Evolutionary conservation across 2,113 vertebrate genomes (phyloP), one percentile per base, ranked within the genome.

Genomic region (Lycocorax pyrrhopterus): DNA sequence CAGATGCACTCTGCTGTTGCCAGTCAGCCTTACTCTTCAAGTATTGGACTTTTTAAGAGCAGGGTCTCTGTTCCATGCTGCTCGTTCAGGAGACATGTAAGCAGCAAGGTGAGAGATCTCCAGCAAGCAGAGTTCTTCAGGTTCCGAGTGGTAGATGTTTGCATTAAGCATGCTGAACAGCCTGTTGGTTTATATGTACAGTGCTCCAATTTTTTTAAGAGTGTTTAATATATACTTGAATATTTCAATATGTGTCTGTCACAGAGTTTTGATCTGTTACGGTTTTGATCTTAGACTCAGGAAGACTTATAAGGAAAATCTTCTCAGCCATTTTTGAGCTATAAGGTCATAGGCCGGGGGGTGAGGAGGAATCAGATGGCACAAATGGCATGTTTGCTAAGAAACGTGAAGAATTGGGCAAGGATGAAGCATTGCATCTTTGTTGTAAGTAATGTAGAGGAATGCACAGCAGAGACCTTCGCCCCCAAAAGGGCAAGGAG

Each of bases 381-480:
- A 0, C 83, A 82, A 95, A 92, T 92, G 91, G 85, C 80, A 77
- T 67, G 84, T 97, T 93, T 93, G 69, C 46, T 95, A 95, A 94
- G 94, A 83, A 95, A 91, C 49, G 51, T 94, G 94, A 94, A 95
- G 83, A 96, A 94, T 29, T 72, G 87, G 91, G 83, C 89, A 89
- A 86, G 37, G 83, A 94, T 84, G 86, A 68, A 96, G 88, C 58
- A 21, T 72, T 95, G 80, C 94, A 89, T 96, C 94, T 96, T 94
- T 96, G 80, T 96, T 94, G 64, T 68, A 32, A 86, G 89, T 96
- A 94, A 96, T 96, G 77, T 87, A 92, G 83, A 96, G 92, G 94
- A 97, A 97, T 96, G 96, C 96, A 95, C 96, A 89, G 94, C 74
- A 95, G 43, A 96, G 96, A 96, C 94, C 94, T 96, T 96, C 89